Evolutionary conservation across 2,888 invertebrate genomes (phyloP).

Genomic region (Imbricaverruca yamaguchii): DNA sequence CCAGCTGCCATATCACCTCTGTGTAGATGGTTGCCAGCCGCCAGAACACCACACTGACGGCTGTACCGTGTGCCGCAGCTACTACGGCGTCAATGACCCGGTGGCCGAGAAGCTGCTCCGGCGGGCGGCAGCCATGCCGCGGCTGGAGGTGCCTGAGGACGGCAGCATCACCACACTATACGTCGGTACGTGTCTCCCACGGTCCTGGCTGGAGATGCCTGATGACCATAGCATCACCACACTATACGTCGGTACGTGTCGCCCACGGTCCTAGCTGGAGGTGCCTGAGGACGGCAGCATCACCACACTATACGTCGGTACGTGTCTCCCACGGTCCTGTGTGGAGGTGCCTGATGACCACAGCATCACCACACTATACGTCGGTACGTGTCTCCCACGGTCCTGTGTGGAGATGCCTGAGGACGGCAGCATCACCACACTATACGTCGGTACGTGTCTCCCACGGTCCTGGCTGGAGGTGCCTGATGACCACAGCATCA

Average conservation of each 20-base stretch:
- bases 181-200: constrained; percentile 68
- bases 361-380: too few species aligned
- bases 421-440: constrained; percentile 89
- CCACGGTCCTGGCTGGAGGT: neutral
- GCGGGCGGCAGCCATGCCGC: constrained; percentile 86
- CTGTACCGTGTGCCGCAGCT: constrained; percentile 45
- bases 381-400: too few species aligned
- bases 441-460: constrained; percentile 86
- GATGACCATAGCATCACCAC: constrained; percentile 40
- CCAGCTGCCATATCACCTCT: too few species aligned
- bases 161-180: constrained; percentile 92
- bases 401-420: constrained; percentile 79
- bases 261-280: too few species aligned
- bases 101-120: constrained; percentile 89
- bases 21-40: too few species aligned
- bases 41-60: constrained; percentile 22
- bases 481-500: too few species aligned
- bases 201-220: constrained; percentile 48
- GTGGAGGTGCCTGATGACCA: too few species aligned
- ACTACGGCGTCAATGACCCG: constrained; percentile 91
- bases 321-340: too few species aligned
- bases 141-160: constrained; percentile 91
- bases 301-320: too few species aligned
- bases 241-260: too few species aligned
- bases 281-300: too few species aligned